Base-by-base conservation (phyloP, 2,113 vertebrate species). In the Ploceus nigricollis region DNA sequence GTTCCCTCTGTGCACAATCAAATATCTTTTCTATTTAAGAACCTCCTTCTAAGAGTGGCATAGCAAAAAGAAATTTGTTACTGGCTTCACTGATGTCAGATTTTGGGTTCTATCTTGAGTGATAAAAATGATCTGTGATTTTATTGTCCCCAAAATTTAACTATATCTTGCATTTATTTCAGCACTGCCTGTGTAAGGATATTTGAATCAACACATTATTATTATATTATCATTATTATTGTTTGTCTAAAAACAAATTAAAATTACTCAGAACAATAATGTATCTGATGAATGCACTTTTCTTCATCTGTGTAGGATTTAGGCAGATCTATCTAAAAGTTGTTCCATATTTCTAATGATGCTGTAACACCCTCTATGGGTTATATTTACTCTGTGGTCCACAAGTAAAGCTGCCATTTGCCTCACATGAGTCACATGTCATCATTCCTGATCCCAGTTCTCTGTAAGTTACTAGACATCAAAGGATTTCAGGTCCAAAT, bases 381-480 rank as follows among this genome's bases (percentile, higher is more conserved):
- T 76, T 39, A 6, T 14, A 25, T n/a, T 64, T 53, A 39, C 40
- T 44, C 71, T 20, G n/a, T 70, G 25, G 35, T 58, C 51, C 30
- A 14, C 25, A 54, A 12, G 18, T 27, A 23, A 81, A 89, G 27
- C 25, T 77, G 33, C 40, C 20, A 15, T 37, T 75, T 72, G 39
- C 15, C 37, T 54, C 33, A 22, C 20, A 20, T 0, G 5, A 80
- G n/a, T 33, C 28, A 27, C 2, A 0, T 1, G 24, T 17, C 54
- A 51, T 15, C 51, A 48, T 13, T 82, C 54, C 35, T n/a, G 37
- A 48, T 13, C 31, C 51, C 48, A 37, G 28, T 22, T 57, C 71
- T 68, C 79, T 57, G 2, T 33, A 54, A 22, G 13, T 31, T 54
- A 28, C n/a, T 6, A 10, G 1, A 10, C 61, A 60, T 18, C 24